These are phyloP conservation scores for Drepana arcuata DNA, from an alignment of 1,140 invertebrate genomes.

Conservation along the genomic window DNA sequence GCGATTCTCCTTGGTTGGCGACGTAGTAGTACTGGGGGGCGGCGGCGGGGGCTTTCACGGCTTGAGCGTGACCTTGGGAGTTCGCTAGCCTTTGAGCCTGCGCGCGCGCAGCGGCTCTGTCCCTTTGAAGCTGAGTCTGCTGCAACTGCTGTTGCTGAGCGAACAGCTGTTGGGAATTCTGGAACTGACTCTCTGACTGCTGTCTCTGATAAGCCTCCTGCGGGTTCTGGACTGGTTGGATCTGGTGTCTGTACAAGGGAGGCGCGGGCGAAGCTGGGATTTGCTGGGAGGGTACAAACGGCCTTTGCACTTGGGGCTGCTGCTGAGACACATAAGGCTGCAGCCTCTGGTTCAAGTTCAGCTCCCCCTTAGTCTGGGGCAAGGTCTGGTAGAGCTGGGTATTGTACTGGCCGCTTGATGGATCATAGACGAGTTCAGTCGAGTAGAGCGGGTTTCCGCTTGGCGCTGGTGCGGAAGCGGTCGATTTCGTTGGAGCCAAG, in stretches of 20 bases:
- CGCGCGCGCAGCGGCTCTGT: conserved; percentile 59
- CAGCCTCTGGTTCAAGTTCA: conserved; percentile 80
- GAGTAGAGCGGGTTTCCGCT: conserved; percentile 79
- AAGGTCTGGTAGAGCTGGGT: conserved; percentile 84
- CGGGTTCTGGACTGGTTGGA: conserved; percentile 67
- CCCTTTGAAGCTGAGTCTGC: conserved; percentile 70
- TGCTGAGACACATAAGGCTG: conserved; percentile 80
- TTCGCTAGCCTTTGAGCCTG: conserved; percentile 60
- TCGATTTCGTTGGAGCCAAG: conserved; percentile 41
- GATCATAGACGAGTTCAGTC: conserved; percentile 84
- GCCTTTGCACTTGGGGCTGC: conserved; percentile 49
- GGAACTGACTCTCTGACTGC: conserved; percentile 77
- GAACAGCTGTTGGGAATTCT: conserved; percentile 82
- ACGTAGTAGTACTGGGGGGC: conserved; percentile 78
- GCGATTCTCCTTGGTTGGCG: conserved; percentile 67
- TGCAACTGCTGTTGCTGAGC: conserved; percentile 80
- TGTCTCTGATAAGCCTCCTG: conserved; percentile 82
- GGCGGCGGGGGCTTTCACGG: conserved; percentile 37
- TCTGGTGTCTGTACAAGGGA: conserved; percentile 63
- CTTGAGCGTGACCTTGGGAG: conserved; percentile 55
- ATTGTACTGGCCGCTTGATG: conserved; percentile 84
- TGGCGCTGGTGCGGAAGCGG: conserved; percentile 38
- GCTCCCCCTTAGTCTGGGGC: conserved; percentile 80
- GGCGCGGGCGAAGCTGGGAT: conserved; percentile 38
- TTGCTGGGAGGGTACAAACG: conserved; percentile 62